Conservation (phyloP, 1,140 invertebrate species). For the Agrypnia vestita region DNA sequence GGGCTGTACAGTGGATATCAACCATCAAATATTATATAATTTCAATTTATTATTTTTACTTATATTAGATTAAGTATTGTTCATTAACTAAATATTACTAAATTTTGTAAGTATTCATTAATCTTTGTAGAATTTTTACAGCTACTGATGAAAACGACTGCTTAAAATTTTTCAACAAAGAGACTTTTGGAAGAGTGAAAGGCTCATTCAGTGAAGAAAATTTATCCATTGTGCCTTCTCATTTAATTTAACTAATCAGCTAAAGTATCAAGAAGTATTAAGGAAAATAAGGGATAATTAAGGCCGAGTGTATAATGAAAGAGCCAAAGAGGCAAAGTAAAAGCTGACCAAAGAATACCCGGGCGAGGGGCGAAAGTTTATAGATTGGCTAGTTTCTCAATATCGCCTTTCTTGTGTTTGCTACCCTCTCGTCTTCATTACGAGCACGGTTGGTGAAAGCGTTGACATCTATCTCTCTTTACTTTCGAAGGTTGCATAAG, state of each 20-base stretch:
- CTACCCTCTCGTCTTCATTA: constrained; percentile 34
- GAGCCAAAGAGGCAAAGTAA: constrained; percentile 21
- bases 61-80: too few relatives aligned
- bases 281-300: constrained; percentile 54
- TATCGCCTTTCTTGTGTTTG: constrained; percentile 54
- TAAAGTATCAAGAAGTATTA: constrained; percentile 47
- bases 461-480: constrained; percentile 54
- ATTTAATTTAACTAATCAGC: constrained; percentile 60
- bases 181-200: background rate
- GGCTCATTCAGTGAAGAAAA: constrained; percentile 14
- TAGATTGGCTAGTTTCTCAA: constrained; percentile 59
- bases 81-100: too few relatives aligned
- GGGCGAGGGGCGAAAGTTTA: constrained; percentile 48
- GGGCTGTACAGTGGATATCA: too few relatives aligned
- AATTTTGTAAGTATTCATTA: background rate
- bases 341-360: constrained; percentile 51
- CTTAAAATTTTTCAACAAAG: constrained; percentile 27
- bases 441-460: constrained; percentile 37
- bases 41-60: too few relatives aligned
- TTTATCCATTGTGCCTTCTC: constrained; percentile 44
- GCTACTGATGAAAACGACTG: background rate
- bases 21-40: too few relatives aligned
- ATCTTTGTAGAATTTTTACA: background rate
- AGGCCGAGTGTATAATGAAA: constrained; percentile 55
- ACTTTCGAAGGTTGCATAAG: constrained; percentile 35